Conservation (phyloP, 2,797 vertebrate species). For the Hoplostethus mediterraneus region DNA sequence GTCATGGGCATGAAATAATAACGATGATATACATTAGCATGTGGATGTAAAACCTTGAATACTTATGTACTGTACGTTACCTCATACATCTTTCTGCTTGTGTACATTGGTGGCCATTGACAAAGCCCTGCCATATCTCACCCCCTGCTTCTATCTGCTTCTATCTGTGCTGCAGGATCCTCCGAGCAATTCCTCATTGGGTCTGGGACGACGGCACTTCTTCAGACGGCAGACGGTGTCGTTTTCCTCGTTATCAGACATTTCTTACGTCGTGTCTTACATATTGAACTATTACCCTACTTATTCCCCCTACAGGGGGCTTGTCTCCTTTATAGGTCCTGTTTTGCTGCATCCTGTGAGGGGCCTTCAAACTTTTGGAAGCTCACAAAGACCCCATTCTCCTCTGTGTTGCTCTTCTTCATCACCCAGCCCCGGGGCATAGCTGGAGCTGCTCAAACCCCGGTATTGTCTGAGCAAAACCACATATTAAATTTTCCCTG, state of each 20-base stretch:
- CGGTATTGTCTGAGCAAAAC: constrained; percentile 81
- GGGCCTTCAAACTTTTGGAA: constrained; percentile 64
- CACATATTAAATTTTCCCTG: constrained; percentile 86
- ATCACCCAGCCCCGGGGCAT: constrained; percentile 84
- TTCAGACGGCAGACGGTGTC: background rate
- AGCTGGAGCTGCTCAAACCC: constrained; percentile 76
- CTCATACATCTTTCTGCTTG: constrained; percentile 10
- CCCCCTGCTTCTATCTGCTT: background rate
- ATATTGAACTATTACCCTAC: constrained; percentile 50
- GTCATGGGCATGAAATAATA: constrained; percentile 51
- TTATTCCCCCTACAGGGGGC: constrained; percentile 28
- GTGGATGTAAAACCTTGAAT: constrained; percentile 38
- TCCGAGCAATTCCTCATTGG: background rate
- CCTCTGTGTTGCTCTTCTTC: constrained; percentile 83
- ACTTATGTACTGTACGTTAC: background rate
- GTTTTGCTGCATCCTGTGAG: constrained; percentile 72
- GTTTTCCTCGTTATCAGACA: background rate
- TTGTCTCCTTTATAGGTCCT: constrained; percentile 48
- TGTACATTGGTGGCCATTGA: background rate
- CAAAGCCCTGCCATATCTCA: background rate
- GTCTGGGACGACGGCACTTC: background rate
- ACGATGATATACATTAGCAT: constrained; percentile 46
- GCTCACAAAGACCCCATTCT: constrained; percentile 82
- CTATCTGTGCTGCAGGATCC: background rate
- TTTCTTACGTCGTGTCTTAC: constrained; percentile 12